These are phyloP conservation scores for Podarcis siculus DNA, from an alignment of 2,797 vertebrate species.

Conservation along the genomic window DNA sequence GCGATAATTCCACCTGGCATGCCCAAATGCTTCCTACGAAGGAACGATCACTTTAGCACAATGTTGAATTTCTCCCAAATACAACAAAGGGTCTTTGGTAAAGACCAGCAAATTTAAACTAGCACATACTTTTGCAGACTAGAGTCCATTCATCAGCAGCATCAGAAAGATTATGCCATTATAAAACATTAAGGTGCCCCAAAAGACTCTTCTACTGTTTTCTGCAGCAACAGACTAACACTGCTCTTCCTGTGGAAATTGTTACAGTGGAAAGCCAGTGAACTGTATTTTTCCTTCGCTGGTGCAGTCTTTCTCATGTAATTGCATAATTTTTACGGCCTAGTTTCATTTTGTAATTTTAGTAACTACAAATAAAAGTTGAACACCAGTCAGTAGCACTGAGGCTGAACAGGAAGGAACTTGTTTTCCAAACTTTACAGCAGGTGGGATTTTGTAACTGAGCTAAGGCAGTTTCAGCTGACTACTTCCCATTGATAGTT, in stretches of 20 bases:
- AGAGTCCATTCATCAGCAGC: not conserved
- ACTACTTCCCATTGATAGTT: not conserved
- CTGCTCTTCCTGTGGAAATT: not conserved
- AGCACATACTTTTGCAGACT: not conserved
- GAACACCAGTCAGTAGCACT: not conserved
- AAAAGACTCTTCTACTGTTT: not conserved
- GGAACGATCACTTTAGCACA: too few relatives aligned
- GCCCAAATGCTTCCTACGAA: too few relatives aligned
- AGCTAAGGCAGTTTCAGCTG: not conserved
- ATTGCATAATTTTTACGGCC: slow-evolving; percentile 15
- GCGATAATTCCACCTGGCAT: too few relatives aligned
- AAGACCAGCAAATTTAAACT: too few relatives aligned
- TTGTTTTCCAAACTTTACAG: not conserved
- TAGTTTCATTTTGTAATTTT: not conserved
- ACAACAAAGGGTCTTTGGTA: too few relatives aligned
- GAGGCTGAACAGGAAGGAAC: not conserved
- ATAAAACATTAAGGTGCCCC: not conserved
- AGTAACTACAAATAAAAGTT: not conserved
- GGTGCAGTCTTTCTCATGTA: not conserved
- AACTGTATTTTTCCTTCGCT: not conserved
- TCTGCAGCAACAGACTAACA: not conserved
- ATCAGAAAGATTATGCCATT: not conserved
- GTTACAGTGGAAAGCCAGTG: not conserved
- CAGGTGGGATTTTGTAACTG: not conserved
- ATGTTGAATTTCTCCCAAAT: too few relatives aligned